Evolutionary conservation across 1,140 invertebrate genomes (phyloP).

Genomic region (Diorhabda carinulata): DNA sequence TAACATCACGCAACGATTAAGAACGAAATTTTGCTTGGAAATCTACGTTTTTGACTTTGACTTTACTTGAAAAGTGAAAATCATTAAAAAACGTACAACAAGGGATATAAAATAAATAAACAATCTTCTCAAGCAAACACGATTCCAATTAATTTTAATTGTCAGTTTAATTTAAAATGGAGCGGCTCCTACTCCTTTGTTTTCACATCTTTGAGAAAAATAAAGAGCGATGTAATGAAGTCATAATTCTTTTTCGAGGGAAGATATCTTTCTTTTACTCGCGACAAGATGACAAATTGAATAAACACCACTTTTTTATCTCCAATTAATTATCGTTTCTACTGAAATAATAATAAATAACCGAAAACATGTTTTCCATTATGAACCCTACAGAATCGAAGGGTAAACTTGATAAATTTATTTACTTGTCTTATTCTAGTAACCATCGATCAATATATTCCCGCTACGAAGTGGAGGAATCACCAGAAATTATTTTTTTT

Average conservation of each 20-base stretch:
- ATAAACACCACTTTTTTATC: slow-evolving; percentile 26
- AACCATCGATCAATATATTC: no score
- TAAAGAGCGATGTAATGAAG: slow-evolving; percentile 28
- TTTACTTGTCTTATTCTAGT: no score
- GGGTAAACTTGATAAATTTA: no score
- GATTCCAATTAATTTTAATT: slow-evolving; percentile 31
- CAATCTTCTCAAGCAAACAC: slow-evolving; percentile 14
- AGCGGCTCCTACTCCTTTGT: slow-evolving; percentile 4
- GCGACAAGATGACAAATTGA: slow-evolving; percentile 21
- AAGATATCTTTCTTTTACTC: slow-evolving; percentile 6
- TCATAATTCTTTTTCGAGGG: slow-evolving; percentile 28
- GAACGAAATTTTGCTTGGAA: no score
- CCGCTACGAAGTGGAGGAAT: no score
- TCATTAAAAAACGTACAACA: no score
- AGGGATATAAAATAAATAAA: no score
- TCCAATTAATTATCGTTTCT: slow-evolving; percentile 10
- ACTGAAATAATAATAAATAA: neutral
- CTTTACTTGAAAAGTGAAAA: no score
- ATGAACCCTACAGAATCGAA: no score
- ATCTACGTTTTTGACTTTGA: no score
- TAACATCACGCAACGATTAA: no score
- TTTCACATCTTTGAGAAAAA: slow-evolving; percentile 21
- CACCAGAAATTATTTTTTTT: no score
- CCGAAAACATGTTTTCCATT: neutral
- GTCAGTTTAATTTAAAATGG: slow-evolving; percentile 24